These are phyloP conservation scores for Mesochorus sp. DNA, from an alignment of 2,888 invertebrate genomes.

Conservation along the genomic window DNA sequence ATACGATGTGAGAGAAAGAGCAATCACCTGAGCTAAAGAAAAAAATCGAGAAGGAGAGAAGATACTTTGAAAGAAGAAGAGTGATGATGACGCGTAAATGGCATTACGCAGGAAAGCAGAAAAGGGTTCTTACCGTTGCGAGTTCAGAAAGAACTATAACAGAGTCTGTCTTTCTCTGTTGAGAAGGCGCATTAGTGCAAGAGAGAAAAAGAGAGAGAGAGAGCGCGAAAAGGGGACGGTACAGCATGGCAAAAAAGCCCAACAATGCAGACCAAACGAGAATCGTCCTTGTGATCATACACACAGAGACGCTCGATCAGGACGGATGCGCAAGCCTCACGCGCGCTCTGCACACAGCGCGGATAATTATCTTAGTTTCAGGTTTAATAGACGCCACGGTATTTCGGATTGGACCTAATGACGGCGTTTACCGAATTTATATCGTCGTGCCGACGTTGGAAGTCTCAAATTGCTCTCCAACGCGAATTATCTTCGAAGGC, in stretches of 20 bases:
- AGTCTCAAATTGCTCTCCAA: constrained; percentile 72
- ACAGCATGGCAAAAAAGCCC: constrained; percentile 68
- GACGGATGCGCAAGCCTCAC: constrained; percentile 49
- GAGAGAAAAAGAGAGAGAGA: constrained; percentile 11
- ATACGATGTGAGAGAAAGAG: constrained; percentile 30
- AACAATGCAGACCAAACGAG: constrained; percentile 72
- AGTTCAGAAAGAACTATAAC: constrained; percentile 13
- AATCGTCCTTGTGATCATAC: constrained; percentile 40
- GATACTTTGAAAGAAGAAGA: constrained; percentile 35
- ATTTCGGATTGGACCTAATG: constrained; percentile 80
- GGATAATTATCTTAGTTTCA: constrained; percentile 80
- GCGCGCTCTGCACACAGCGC: constrained; percentile 62
- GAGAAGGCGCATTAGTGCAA: background rate
- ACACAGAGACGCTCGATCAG: constrained; percentile 6
- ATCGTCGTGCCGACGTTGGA: constrained; percentile 69
- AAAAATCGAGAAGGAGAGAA: constrained; percentile 38
- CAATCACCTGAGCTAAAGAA: constrained; percentile 25
- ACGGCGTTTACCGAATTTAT: constrained; percentile 81
- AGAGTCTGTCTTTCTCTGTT: background rate
- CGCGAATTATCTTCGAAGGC: constrained; percentile 69
- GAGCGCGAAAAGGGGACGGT: background rate
- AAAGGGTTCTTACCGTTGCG: constrained; percentile 18
- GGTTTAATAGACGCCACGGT: constrained; percentile 80
- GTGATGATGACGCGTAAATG: constrained; percentile 38
- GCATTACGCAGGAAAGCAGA: constrained; percentile 51